A percentile compares a stretch with the other conserved stretches of the same genome.
Evolutionary conservation across 2,797 vertebrate species (phyloP).

Genomic region (Mus spretus): DNA sequence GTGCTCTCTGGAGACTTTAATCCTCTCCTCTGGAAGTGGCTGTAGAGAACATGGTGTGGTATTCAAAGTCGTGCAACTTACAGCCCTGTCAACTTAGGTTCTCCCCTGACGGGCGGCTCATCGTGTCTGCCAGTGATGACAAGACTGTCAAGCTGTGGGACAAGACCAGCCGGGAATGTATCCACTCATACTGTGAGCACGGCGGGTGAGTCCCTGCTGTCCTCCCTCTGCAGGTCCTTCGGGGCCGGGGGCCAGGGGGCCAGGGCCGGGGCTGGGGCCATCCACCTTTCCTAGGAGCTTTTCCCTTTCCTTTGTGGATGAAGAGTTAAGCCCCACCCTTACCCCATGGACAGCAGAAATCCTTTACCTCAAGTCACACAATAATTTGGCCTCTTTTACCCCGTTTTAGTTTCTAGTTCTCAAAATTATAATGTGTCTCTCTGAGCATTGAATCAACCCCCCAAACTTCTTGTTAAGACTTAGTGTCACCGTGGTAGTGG

Average conservation of each 20-base stretch:
- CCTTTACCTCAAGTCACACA: background rate
- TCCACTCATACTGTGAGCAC: slow-evolving; percentile 97
- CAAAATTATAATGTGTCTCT: background rate
- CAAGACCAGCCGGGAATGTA: slow-evolving; percentile 95
- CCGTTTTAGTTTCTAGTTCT: slow-evolving; percentile 30
- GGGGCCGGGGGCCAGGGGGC: background rate
- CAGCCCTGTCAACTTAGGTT: slow-evolving; percentile 90
- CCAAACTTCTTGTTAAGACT: background rate
- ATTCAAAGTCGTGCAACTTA: background rate
- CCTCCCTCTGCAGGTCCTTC: background rate
- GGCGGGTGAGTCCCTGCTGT: slow-evolving; percentile 91
- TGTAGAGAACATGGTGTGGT: rapidly evolving
- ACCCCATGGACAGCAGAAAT: background rate
- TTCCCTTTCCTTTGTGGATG: background rate
- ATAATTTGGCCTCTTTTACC: background rate
- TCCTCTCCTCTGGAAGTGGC: background rate
- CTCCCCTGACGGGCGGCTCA: slow-evolving; percentile 96
- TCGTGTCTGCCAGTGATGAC: slow-evolving; percentile 97
- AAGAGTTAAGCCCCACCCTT: background rate
- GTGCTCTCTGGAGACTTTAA: background rate
- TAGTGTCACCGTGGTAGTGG: background rate
- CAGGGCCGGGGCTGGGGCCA: too few relatives aligned
- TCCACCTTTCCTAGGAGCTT: background rate
- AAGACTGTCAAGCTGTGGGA: slow-evolving; percentile 98
- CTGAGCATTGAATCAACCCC: background rate